Conservation (phyloP, 2,113 vertebrate species). For the Pterophyllum scalare region DNA sequence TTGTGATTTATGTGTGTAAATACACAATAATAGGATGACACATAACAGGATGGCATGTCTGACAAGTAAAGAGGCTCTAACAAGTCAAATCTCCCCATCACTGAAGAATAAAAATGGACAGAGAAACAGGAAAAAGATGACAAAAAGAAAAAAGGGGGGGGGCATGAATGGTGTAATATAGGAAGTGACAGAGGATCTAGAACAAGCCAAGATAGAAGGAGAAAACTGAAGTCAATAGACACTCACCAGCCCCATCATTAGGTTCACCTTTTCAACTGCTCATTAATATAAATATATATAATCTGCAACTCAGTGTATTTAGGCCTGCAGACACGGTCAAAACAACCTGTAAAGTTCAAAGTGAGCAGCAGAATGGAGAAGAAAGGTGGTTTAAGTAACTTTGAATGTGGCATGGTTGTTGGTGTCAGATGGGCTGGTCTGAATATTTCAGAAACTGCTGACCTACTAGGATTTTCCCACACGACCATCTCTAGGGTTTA, state of each 20-base stretch:
- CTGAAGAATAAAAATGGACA: background rate
- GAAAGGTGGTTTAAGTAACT: background rate
- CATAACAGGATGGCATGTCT: background rate
- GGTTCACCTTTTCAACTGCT: background rate
- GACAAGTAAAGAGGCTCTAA: background rate
- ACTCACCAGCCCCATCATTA: background rate
- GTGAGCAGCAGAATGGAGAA: background rate
- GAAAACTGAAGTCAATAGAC: background rate
- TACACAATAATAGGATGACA: background rate
- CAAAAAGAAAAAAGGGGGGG: background rate
- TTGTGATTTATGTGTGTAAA: background rate
- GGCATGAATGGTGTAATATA: background rate
- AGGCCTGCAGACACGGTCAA: background rate
- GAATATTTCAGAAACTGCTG: background rate
- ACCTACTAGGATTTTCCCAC: background rate
- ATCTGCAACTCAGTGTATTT: background rate
- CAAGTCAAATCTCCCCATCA: constrained; percentile 3
- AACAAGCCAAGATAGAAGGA: background rate
- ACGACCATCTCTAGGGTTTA: background rate
- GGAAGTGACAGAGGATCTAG: background rate
- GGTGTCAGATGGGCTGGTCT: background rate
- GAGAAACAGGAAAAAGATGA: background rate
- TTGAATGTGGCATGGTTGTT: background rate
- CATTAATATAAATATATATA: background rate
- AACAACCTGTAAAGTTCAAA: background rate